These are phyloP conservation scores for Rhagoletis zephyria DNA, from an alignment of 1,140 invertebrate genomes.

Conservation along the genomic window DNA sequence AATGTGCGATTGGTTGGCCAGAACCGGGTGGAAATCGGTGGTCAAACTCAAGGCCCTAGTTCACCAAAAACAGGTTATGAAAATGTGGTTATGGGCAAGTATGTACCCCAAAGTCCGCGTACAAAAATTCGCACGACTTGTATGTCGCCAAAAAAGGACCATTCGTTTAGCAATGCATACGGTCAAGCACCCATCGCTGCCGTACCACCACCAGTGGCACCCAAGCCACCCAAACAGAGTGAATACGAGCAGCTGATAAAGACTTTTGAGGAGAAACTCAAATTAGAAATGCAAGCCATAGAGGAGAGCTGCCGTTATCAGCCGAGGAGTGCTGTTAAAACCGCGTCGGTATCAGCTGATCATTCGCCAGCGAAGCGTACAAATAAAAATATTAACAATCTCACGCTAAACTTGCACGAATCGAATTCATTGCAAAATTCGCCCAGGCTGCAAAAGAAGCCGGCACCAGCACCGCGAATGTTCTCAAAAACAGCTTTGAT, in stretches of 20 bases:
- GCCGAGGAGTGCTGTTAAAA: background rate
- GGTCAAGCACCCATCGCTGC: constrained; percentile 55
- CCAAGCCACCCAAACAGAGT: constrained; percentile 63
- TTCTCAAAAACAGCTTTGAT: background rate
- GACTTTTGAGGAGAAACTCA: constrained; percentile 71
- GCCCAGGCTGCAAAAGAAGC: constrained; percentile 65
- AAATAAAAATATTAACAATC: constrained; percentile 71
- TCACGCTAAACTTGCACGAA: constrained; percentile 65
- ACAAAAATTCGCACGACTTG: constrained; percentile 72
- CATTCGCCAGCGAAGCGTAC: constrained; percentile 61
- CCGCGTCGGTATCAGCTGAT: constrained; percentile 26
- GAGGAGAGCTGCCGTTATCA: constrained; percentile 58
- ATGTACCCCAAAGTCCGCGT: constrained; percentile 71
- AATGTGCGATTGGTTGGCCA: constrained; percentile 68
- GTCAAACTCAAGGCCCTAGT: constrained; percentile 57
- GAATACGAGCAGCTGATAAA: constrained; percentile 72
- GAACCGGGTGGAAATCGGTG: constrained; percentile 71
- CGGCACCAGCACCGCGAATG: constrained; percentile 65
- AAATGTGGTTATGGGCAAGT: constrained; percentile 65
- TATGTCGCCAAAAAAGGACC: constrained; percentile 71
- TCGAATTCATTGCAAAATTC: constrained; percentile 59
- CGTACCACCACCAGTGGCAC: constrained; percentile 63
- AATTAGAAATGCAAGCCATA: constrained; percentile 63
- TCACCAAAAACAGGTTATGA: constrained; percentile 64
- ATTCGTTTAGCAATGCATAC: constrained; percentile 60